Percentiles rank a stretch among this genome's conserved stretches.
Evolutionary conservation across 2,888 invertebrate genomes (phyloP).

Genomic region (Odontocolon sp.): DNA sequence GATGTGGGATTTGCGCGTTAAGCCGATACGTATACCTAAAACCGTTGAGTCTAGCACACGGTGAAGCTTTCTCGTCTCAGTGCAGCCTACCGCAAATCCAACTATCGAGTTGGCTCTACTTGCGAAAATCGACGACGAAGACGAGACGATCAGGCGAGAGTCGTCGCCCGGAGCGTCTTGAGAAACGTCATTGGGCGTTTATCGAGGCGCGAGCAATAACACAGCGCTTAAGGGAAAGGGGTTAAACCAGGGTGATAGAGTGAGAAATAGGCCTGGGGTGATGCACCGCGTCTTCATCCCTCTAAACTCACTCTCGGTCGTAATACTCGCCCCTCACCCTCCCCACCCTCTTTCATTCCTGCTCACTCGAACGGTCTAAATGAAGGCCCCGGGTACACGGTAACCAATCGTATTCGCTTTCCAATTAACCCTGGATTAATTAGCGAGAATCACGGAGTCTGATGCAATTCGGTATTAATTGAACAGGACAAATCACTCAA

Average conservation of each 20-base stretch:
- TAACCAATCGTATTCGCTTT: slow-evolving; percentile 22
- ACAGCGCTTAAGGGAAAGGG: slow-evolving; percentile 28
- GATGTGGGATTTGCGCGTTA: not conserved
- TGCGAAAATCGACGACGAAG: not conserved
- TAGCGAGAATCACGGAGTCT: slow-evolving; percentile 24
- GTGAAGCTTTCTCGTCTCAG: not conserved
- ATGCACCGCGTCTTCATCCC: slow-evolving; percentile 46
- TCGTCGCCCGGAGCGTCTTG: slow-evolving; percentile 66
- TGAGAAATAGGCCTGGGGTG: slow-evolving; percentile 36
- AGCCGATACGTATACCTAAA: not conserved
- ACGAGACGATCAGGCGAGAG: too few species aligned
- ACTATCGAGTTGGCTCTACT: not conserved
- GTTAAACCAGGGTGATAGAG: slow-evolving; percentile 1
- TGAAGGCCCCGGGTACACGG: slow-evolving; percentile 1
- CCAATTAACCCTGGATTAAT: slow-evolving; percentile 44
- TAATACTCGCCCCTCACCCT: not conserved
- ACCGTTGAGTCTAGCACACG: not conserved
- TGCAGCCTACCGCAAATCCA: too few species aligned
- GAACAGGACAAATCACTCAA: too few species aligned
- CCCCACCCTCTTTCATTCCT: not conserved
- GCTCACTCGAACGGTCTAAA: not conserved
- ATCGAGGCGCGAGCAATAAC: slow-evolving; percentile 71
- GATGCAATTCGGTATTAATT: slow-evolving; percentile 9
- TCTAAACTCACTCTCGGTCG: slow-evolving; percentile 39
- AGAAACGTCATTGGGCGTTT: slow-evolving; percentile 72